A percentile compares a stretch with the other conserved stretches of the same genome.
phyloP scores from a whole-genome alignment of 2,888 invertebrate species.

The Drosophila hamatofila region DNA sequence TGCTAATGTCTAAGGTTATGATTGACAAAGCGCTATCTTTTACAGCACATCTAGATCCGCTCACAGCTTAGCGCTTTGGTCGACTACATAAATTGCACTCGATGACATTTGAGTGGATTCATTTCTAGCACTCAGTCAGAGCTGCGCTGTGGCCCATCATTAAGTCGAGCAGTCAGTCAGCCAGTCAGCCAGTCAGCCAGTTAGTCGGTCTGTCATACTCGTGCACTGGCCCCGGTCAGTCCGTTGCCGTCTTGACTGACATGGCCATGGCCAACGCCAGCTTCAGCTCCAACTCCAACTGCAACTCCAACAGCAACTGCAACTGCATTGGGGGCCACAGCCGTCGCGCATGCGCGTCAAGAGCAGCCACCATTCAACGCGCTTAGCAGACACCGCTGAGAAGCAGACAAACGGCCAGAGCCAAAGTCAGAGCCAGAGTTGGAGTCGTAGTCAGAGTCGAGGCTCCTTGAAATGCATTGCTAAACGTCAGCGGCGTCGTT shows the following conservation, averaged over 20 bases:
- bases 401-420: conserved; percentile 12
- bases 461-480: conserved; percentile 47
- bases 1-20: conserved; percentile 1
- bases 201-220: conserved; percentile 51
- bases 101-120: conserved; percentile 55
- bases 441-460: conserved; percentile 2
- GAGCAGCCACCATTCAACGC: conserved; percentile 72
- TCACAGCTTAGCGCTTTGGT: conserved; percentile 5
- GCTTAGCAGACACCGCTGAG: conserved; percentile 48
- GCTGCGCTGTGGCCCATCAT: conserved; percentile 65
- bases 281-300: conserved; percentile 6
- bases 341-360: conserved; percentile 72
- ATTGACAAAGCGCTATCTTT: not conserved
- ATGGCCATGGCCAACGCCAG: conserved; percentile 47
- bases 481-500: conserved; percentile 55
- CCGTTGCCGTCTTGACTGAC: conserved; percentile 51
- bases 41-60: not conserved
- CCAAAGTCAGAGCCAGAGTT: not conserved
- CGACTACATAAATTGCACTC: conserved; percentile 36
- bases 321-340: conserved; percentile 24
- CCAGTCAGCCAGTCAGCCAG: conserved; percentile 27
- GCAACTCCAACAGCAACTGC: not conserved
- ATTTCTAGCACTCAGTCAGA: conserved; percentile 39
- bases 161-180: conserved; percentile 75
- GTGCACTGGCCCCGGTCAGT: conserved; percentile 29